Evolutionary conservation across 2,888 invertebrate genomes (phyloP).

Genomic region (Melanargia galathea): DNA sequence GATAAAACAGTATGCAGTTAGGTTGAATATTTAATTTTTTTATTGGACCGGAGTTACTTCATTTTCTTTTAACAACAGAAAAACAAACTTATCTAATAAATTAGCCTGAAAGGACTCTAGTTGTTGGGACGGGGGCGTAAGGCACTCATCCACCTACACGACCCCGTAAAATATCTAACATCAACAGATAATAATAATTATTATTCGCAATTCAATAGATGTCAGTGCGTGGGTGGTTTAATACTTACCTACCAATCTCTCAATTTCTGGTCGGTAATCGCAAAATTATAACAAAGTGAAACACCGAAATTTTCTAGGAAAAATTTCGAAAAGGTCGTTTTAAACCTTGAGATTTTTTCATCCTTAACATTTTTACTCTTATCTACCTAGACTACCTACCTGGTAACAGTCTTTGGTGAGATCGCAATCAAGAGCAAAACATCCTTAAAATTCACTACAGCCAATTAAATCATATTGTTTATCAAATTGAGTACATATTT

Average conservation of each 20-base stretch:
- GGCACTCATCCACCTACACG: conserved; percentile 44
- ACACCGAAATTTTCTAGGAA: conserved; percentile 11
- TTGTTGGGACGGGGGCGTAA: conserved; percentile 24
- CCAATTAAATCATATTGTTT: too few relatives aligned
- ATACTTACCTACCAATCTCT: conserved; percentile 1
- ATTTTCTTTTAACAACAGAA: too few relatives aligned
- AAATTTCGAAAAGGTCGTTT: background rate
- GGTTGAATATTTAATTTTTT: too few relatives aligned
- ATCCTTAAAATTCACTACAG: too few relatives aligned
- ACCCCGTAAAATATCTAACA: conserved; percentile 42
- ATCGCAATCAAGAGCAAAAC: too few relatives aligned
- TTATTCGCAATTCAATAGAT: conserved; percentile 47
- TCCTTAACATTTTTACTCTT: background rate
- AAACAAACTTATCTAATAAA: background rate
- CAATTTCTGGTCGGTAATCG: conserved; percentile 1
- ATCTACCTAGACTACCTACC: too few relatives aligned
- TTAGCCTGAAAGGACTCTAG: conserved; percentile 7
- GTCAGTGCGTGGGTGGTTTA: conserved; percentile 46
- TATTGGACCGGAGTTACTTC: too few relatives aligned
- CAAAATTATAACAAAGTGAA: conserved; percentile 12
- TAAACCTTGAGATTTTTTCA: background rate
- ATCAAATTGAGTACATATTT: too few relatives aligned
- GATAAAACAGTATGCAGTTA: too few relatives aligned
- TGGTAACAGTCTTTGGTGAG: too few relatives aligned
- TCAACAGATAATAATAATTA: conserved; percentile 43